Evolutionary conservation across 2,797 vertebrate genomes (phyloP).

Genomic region (Ctenosaura bakeri): DNA sequence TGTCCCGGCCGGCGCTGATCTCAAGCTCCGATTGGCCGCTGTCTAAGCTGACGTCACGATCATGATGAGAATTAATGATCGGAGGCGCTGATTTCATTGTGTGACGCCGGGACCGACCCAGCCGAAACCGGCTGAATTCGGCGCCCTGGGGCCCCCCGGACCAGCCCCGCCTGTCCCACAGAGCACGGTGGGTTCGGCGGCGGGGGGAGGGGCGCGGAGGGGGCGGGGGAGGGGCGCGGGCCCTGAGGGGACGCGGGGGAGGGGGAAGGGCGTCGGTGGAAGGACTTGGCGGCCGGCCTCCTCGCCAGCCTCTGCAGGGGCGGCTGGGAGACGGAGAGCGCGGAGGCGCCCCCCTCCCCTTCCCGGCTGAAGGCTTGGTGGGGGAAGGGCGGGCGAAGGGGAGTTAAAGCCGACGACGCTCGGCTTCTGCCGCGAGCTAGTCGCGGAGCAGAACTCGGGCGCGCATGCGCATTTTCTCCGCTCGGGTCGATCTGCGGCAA

Average conservation of each 20-base stretch:
- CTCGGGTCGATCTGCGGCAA: conserved; percentile 27
- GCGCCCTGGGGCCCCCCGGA: conserved; percentile 52
- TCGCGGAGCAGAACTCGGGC: conserved; percentile 19
- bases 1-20: conserved; percentile 88
- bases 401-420: background rate
- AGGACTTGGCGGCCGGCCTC: conserved; percentile 22
- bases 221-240: conserved; percentile 2
- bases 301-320: conserved; percentile 3
- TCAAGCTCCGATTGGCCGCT: conserved; percentile 89
- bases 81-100: conserved; percentile 99
- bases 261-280: background rate
- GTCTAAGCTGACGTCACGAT: conserved; percentile 95
- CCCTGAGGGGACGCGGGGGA: background rate
- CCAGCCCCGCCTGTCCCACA: conserved; percentile 50
- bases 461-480: conserved; percentile 51
- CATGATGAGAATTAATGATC: conserved; percentile 99
- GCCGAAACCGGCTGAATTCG: conserved; percentile 93
- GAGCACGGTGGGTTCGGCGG: conserved; percentile 55
- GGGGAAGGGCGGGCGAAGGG: conserved; percentile 28
- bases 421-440: background rate
- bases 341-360: background rate
- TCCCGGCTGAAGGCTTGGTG: conserved; percentile 4
- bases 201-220: background rate
- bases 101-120: conserved; percentile 89
- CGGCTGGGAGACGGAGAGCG: background rate